Evolutionary conservation across 1,140 invertebrate genomes (phyloP).

Genomic region (Oryzaephilus surinamensis): DNA sequence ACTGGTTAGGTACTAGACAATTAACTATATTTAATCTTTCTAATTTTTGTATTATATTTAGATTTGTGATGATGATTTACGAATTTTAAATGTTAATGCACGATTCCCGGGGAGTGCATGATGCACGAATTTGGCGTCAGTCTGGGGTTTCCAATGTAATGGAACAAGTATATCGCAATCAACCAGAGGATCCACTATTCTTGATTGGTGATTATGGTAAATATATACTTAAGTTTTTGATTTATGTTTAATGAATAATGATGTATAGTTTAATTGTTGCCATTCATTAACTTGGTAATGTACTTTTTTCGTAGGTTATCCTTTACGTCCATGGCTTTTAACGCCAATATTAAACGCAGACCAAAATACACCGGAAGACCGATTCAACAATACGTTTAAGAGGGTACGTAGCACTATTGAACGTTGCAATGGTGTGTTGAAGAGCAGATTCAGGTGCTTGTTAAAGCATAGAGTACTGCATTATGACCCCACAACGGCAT

Average conservation of each 20-base stretch:
- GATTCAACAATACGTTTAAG: conserved; percentile 24
- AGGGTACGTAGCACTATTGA: conserved; percentile 28
- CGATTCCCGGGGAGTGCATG: conserved; percentile 25
- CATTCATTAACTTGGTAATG: conserved; percentile 1
- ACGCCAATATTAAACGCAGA: conserved; percentile 24
- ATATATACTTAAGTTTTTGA: no score
- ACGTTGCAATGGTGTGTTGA: conserved; percentile 33
- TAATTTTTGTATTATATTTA: conserved; percentile 9
- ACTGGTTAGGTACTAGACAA: conserved; percentile 17
- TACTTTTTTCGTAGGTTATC: conserved; percentile 32
- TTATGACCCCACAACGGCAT: conserved; percentile 15
- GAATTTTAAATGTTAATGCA: conserved; percentile 23
- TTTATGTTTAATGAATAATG: no score
- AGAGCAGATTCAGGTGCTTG: conserved; percentile 26
- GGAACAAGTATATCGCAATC: conserved; percentile 3
- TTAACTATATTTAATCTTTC: background rate
- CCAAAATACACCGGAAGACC: conserved; percentile 17
- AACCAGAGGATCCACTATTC: conserved; percentile 9
- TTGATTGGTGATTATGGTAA: conserved; percentile 20
- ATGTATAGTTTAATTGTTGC: no score
- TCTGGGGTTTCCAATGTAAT: conserved; percentile 10
- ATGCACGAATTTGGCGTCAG: conserved; percentile 27
- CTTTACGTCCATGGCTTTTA: conserved; percentile 32
- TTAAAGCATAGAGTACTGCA: conserved; percentile 21
- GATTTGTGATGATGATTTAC: conserved; percentile 22